phyloP scores from a whole-genome alignment of 2,888 invertebrate genomes.

The Acanthopleura granulata region DNA sequence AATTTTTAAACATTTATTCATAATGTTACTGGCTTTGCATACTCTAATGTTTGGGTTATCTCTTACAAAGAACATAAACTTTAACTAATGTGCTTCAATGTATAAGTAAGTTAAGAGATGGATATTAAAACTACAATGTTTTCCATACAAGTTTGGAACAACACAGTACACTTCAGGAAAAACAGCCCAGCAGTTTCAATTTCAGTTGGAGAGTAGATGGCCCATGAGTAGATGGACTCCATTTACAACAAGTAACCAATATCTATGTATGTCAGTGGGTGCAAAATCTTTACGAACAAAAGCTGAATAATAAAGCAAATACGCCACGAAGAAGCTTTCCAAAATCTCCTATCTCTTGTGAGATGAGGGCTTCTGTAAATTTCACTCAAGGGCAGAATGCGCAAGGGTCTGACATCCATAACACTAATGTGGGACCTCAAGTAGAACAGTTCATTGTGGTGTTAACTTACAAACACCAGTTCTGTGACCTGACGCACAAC shows the following conservation, averaged over 20 bases:
- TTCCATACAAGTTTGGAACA: constrained; percentile 3
- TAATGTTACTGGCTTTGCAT: too few relatives aligned
- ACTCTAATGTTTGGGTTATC: too few relatives aligned
- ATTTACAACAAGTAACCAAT: constrained; percentile 6
- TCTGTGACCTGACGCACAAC: constrained; percentile 1
- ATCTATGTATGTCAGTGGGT: background rate
- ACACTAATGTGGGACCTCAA: background rate
- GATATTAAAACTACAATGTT: constrained; percentile 12
- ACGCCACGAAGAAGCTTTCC: constrained; percentile 4
- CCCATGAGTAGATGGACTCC: background rate
- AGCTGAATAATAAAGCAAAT: constrained; percentile 9
- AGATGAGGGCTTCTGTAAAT: background rate
- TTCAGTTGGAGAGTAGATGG: background rate
- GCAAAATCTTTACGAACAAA: background rate
- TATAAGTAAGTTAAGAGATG: too few relatives aligned
- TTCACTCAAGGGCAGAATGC: constrained; percentile 10
- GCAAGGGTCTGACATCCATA: background rate
- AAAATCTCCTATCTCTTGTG: background rate
- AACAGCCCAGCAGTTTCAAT: background rate
- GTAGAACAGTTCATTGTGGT: background rate
- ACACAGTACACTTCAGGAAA: background rate
- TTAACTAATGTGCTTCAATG: too few relatives aligned
- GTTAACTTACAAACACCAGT: background rate
- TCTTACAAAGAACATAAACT: too few relatives aligned
- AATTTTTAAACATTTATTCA: too few relatives aligned